phyloP scores from a whole-genome alignment of 2,888 invertebrate species.

The Drosophila cognata region DNA sequence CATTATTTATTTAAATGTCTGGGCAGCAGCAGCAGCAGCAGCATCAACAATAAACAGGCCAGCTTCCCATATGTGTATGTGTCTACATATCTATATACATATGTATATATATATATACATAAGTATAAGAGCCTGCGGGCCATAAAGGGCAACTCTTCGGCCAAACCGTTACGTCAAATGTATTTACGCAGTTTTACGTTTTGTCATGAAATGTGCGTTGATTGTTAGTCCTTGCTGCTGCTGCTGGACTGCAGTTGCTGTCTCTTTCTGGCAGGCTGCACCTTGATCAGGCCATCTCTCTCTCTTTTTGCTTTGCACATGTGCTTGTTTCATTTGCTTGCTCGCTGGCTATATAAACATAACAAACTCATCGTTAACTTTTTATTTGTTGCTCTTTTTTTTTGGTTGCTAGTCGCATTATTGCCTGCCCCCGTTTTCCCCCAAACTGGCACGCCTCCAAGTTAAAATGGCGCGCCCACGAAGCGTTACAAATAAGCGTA shows the following conservation, averaged over 20 bases:
- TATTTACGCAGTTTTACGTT: constrained; percentile 81
- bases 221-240: constrained; percentile 53
- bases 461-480: constrained; percentile 59
- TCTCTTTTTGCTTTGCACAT: constrained; percentile 32
- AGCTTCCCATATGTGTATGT: constrained; percentile 10
- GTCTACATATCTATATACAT: rapidly evolving
- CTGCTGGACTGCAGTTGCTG: neutral
- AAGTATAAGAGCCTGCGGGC: constrained; percentile 44
- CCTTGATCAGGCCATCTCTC: neutral
- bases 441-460: constrained; percentile 11
- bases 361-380: constrained; percentile 82
- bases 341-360: constrained; percentile 74
- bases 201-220: constrained; percentile 78
- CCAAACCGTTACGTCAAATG: constrained; percentile 68
- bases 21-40: constrained; percentile 17
- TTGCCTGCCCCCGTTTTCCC: constrained; percentile 39
- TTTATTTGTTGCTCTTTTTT: constrained; percentile 76
- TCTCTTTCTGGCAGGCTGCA: constrained; percentile 1
- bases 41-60: constrained; percentile 50
- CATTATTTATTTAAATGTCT: constrained; percentile 72
- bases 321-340: constrained; percentile 74
- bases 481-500: constrained; percentile 81
- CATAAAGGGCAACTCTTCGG: constrained; percentile 57
- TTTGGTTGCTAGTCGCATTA: constrained; percentile 69
- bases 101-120: neutral